Evolutionary conservation across 2,113 vertebrate genomes (phyloP).

Genomic region (Cephalophus harveyi): DNA sequence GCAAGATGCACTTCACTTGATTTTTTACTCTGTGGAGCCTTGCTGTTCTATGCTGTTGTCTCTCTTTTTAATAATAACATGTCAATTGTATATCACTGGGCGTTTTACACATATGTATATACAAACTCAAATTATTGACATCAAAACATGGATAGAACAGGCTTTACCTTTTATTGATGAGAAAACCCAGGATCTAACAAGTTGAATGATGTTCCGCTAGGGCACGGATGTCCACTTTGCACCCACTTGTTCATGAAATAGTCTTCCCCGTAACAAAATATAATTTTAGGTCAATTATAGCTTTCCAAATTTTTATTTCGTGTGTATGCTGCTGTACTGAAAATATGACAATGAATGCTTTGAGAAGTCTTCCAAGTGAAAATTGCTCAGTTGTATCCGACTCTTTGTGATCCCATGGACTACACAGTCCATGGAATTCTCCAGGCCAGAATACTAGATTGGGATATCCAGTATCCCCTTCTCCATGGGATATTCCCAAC

Average conservation of each 20-base stretch:
- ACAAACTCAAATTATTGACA: not conserved
- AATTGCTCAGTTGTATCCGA: fast-evolving
- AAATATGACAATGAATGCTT: not conserved
- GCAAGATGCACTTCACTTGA: too few relatives aligned
- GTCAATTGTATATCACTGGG: not conserved
- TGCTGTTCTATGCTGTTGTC: too few relatives aligned
- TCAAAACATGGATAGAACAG: not conserved
- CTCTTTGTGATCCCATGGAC: not conserved
- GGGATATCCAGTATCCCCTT: not conserved
- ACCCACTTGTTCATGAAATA: not conserved
- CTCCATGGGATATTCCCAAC: not conserved
- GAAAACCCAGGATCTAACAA: not conserved
- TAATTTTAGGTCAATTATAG: not conserved
- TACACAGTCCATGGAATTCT: not conserved
- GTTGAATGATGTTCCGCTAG: not conserved
- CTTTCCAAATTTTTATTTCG: not conserved
- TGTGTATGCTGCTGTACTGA: not conserved
- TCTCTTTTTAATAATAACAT: not conserved
- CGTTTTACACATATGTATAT: not conserved
- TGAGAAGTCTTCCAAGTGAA: not conserved
- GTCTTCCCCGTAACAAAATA: not conserved
- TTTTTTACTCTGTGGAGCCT: not conserved
- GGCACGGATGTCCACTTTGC: too few relatives aligned
- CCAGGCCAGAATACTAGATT: not conserved
- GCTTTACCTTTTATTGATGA: not conserved